Conservation (phyloP, 2,113 vertebrate genomes). For the Hiodon alosoides region DNA sequence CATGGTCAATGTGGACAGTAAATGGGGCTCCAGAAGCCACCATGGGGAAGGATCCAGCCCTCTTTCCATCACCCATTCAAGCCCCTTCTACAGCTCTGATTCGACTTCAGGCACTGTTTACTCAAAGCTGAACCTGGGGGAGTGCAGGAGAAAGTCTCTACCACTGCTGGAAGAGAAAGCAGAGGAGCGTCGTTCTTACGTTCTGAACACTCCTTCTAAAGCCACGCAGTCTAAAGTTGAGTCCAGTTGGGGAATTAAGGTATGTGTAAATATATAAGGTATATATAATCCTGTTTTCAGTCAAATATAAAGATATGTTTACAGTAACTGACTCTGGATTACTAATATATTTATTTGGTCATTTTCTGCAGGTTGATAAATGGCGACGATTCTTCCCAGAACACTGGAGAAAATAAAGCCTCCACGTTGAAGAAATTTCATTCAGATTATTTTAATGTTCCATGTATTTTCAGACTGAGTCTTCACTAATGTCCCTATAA, state of each 20-base stretch:
- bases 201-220: conserved; percentile 40
- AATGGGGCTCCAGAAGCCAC: neutral
- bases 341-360: conserved; percentile 3
- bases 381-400: conserved; percentile 64
- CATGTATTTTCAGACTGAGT: no score
- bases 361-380: conserved; percentile 61
- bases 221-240: no score
- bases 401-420: conserved; percentile 43
- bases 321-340: no score
- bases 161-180: conserved; percentile 36
- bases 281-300: no score
- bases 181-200: conserved; percentile 37
- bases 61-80: neutral
- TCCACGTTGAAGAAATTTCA: no score
- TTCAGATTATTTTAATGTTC: no score
- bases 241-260: conserved; percentile 45
- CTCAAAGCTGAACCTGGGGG: conserved; percentile 45
- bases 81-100: conserved; percentile 7
- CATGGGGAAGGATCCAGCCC: neutral
- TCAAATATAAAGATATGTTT: no score
- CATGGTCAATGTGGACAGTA: neutral
- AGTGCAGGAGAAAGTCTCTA: conserved; percentile 42
- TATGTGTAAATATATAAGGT: conserved; percentile 19
- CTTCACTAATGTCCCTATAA: neutral
- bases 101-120: conserved; percentile 36